These are phyloP conservation scores for Polydrusus pterygomalis DNA, from an alignment of 2,888 invertebrate genomes.

Conservation along the genomic window DNA sequence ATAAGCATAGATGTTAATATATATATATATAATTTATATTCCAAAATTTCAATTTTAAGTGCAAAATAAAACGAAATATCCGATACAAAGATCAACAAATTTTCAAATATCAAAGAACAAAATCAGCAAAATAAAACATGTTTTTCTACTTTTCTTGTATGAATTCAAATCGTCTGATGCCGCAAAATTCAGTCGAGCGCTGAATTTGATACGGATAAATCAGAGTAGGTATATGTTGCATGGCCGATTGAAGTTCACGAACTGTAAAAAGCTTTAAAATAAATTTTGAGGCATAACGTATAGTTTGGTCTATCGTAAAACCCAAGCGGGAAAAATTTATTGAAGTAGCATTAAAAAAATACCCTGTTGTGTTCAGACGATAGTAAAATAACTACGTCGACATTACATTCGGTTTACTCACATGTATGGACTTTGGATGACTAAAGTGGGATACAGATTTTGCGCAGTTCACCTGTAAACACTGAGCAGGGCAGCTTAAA, in stretches of 20 bases:
- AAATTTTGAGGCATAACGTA: slow-evolving; percentile 2
- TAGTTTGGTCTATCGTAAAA: slow-evolving; percentile 12
- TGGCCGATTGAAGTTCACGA: slow-evolving; percentile 57
- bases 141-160: slow-evolving; percentile 57
- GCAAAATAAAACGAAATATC: background rate
- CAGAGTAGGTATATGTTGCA: slow-evolving; percentile 59
- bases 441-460: no score
- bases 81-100: background rate
- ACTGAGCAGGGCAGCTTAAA: no score
- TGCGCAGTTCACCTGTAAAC: no score
- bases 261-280: slow-evolving; percentile 26
- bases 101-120: slow-evolving; percentile 60
- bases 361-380: background rate
- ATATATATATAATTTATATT: no score
- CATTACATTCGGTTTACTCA: no score
- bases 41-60: background rate
- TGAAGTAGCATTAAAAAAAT: background rate
- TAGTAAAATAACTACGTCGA: background rate
- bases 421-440: no score
- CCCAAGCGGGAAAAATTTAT: slow-evolving; percentile 57
- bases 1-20: no score
- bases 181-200: slow-evolving; percentile 66
- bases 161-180: slow-evolving; percentile 67
- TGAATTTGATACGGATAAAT: slow-evolving; percentile 68
- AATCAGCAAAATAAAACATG: slow-evolving; percentile 56